Percentiles rank a stretch among this genome's conserved stretches.
Evolutionary conservation across 2,797 vertebrate species (phyloP).

Genomic region (Rhinella marina): DNA sequence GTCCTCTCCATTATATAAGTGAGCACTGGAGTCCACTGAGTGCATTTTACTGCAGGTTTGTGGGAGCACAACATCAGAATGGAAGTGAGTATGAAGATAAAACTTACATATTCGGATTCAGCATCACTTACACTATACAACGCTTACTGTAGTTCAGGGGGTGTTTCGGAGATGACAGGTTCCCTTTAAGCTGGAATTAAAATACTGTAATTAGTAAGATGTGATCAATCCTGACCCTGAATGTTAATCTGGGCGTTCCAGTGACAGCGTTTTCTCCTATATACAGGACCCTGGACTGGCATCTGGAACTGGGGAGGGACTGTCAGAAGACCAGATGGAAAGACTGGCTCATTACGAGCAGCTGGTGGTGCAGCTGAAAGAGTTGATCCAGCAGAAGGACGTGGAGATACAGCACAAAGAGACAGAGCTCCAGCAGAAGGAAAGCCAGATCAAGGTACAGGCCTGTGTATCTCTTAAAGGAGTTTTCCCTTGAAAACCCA

Average conservation of each 20-base stretch:
- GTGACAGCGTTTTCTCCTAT: not conserved
- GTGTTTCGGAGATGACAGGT: no score
- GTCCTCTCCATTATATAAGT: no score
- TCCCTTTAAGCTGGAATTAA: no score
- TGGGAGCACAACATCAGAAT: no score
- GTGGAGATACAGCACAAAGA: constrained; percentile 82
- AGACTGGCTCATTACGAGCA: constrained; percentile 85
- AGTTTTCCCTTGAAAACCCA: no score
- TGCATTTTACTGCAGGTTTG: no score
- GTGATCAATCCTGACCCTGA: not conserved
- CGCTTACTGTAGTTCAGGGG: no score
- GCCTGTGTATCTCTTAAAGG: not conserved
- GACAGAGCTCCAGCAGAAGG: constrained; percentile 79
- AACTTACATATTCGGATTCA: no score
- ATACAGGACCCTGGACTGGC: constrained; percentile 68
- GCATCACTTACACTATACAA: no score
- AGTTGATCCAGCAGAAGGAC: constrained; percentile 88
- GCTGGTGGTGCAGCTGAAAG: constrained; percentile 88
- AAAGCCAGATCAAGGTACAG: constrained; percentile 81
- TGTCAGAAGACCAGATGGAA: constrained; percentile 79
- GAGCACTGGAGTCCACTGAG: no score
- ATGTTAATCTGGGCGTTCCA: not conserved
- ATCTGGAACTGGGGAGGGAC: constrained; percentile 62
- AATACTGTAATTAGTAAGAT: no score
- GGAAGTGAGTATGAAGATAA: no score